Evolutionary conservation across 2,797 vertebrate species (phyloP).

Genomic region (Arctocebus calabarensis): DNA sequence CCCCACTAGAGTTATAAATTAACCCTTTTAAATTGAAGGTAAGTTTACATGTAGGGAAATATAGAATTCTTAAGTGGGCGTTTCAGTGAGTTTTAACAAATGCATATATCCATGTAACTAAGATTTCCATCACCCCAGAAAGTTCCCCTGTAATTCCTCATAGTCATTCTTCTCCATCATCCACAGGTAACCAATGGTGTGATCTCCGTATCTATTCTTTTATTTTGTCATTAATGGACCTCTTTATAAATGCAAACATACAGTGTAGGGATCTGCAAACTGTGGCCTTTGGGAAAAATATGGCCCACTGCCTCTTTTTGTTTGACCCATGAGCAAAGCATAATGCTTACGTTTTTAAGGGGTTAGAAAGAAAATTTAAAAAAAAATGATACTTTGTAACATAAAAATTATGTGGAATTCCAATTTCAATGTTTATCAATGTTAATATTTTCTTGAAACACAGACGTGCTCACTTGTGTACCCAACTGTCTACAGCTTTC

Average conservation of each 20-base stretch:
- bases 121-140: neutral
- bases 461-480: conserved; percentile 23
- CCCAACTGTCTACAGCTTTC: neutral
- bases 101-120: neutral
- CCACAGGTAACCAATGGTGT: neutral
- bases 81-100: neutral
- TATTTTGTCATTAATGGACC: neutral
- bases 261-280: neutral
- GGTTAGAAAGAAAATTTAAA: conserved; percentile 27
- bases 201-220: neutral
- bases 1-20: neutral
- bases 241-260: neutral
- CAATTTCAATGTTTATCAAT: conserved; percentile 53
- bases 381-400: conserved; percentile 45
- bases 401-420: conserved; percentile 60
- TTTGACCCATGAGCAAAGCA: neutral
- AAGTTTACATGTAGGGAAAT: neutral
- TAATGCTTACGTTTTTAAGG: conserved; percentile 18
- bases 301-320: neutral
- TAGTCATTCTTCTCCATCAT: neutral
- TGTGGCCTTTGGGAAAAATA: neutral
- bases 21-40: neutral
- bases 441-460: neutral
- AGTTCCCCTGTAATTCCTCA: neutral
- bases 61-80: neutral